Evolutionary conservation across 23 tunicate genomes (phyloP).

Genomic region (Ascidia mentula): DNA sequence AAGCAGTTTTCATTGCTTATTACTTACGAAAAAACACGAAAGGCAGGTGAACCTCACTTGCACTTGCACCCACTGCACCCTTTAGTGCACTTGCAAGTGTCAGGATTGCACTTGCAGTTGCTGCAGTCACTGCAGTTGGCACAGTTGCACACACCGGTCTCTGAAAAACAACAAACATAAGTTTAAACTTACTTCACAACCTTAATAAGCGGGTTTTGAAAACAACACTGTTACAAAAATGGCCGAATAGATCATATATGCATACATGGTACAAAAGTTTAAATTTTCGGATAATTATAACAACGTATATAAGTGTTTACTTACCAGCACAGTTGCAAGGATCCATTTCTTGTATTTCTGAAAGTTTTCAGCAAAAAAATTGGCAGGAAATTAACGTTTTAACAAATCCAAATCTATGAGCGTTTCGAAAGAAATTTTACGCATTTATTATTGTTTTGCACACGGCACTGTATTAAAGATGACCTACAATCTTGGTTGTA

Average conservation of each 20-base stretch:
- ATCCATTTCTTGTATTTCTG: conserved; percentile 16
- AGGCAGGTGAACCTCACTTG: too few relatives aligned
- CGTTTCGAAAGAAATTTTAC: not conserved
- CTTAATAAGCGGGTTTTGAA: not conserved
- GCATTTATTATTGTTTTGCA: conserved; percentile 5
- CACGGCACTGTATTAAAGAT: not conserved
- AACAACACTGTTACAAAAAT: too few relatives aligned
- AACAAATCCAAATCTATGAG: not conserved
- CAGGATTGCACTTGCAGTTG: conserved; percentile 23
- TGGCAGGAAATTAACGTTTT: not conserved
- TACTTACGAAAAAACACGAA: too few relatives aligned
- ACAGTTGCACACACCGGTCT: conserved; percentile 21
- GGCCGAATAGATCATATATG: too few relatives aligned
- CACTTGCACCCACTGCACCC: too few relatives aligned
- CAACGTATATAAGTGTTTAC: not conserved
- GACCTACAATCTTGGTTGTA: not conserved
- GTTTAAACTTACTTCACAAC: not conserved
- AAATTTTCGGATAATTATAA: too few relatives aligned
- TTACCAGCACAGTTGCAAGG: conserved; percentile 41
- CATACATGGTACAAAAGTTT: too few relatives aligned
- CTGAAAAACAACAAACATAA: not conserved
- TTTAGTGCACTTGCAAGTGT: conserved; percentile 12
- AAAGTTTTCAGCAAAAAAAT: not conserved
- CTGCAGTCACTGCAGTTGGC: conserved; percentile 17
- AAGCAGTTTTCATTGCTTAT: too few relatives aligned